Percentiles rank a stretch among this genome's conserved stretches.
Conservation (phyloP, 2,888 invertebrate species). For the Nymphalis polychloros region DNA sequence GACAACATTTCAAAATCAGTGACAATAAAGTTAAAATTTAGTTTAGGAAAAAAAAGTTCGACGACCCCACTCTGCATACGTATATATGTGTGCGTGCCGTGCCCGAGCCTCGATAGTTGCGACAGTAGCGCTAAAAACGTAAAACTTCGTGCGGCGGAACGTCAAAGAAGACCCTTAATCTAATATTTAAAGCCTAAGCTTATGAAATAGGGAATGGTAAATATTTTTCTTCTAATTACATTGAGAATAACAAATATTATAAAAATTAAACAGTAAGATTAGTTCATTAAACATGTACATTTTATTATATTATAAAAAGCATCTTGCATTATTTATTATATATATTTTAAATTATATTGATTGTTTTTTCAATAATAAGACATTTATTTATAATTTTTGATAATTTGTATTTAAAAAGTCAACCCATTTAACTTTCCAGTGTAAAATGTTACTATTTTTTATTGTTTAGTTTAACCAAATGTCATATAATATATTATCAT, state of each 20-base stretch:
- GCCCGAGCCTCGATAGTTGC: too few relatives aligned
- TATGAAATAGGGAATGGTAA: constrained; percentile 23
- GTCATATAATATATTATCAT: constrained; percentile 89
- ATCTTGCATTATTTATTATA: constrained; percentile 3
- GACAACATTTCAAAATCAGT: too few relatives aligned
- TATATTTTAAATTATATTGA: not conserved
- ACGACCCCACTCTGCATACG: too few relatives aligned
- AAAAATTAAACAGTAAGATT: constrained; percentile 1
- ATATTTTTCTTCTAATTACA: constrained; percentile 9
- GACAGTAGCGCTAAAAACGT: too few relatives aligned
- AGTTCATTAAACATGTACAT: not conserved
- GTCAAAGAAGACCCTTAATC: too few relatives aligned
- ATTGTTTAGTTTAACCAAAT: constrained; percentile 86
- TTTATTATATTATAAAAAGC: not conserved
- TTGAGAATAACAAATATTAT: constrained; percentile 5
- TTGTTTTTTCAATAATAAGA: not conserved
- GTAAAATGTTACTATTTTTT: constrained; percentile 14
- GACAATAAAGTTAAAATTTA: too few relatives aligned
- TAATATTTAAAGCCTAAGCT: constrained; percentile 9
- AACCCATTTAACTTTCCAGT: not conserved
- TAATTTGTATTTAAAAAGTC: not conserved
- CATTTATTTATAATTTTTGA: not conserved
- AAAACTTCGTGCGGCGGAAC: too few relatives aligned
- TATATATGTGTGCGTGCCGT: too few relatives aligned
- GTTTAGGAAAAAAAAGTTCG: too few relatives aligned